phyloP scores from a whole-genome alignment of 2,888 invertebrate genomes.

The Ophion obscuratus region DNA sequence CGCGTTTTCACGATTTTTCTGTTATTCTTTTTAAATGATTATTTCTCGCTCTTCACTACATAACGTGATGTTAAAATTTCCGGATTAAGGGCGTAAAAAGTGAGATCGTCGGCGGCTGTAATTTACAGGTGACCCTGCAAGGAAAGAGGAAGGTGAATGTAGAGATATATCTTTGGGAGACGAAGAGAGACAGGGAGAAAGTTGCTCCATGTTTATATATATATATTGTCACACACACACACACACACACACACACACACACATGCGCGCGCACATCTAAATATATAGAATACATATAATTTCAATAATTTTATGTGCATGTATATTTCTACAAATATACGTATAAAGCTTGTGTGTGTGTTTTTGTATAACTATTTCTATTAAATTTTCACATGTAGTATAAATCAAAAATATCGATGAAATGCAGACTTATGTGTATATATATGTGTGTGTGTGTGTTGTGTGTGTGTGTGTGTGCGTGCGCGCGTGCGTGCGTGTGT shows the following conservation, averaged over 20 bases:
- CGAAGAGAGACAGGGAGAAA: conserved; percentile 56
- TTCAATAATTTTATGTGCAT: not conserved
- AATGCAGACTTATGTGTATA: too few species aligned
- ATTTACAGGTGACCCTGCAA: conserved; percentile 16
- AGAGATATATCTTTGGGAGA: not conserved
- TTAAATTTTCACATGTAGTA: not conserved
- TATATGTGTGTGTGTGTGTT: too few species aligned
- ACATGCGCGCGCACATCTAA: too few species aligned
- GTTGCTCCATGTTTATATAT: conserved; percentile 47
- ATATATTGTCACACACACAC: not conserved
- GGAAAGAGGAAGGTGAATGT: conserved; percentile 14
- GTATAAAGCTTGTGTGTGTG: not conserved
- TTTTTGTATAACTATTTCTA: not conserved
- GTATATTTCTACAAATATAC: not conserved
- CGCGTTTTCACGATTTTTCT: conserved; percentile 5
- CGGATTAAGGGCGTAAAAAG: not conserved
- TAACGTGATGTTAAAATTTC: not conserved
- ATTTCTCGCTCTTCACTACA: not conserved
- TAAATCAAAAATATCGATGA: not conserved
- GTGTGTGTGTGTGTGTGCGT: too few species aligned
- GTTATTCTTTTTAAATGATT: not conserved
- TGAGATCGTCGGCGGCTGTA: conserved; percentile 4
- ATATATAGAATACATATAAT: not conserved
- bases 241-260: not conserved
- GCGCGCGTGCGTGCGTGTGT: not conserved